A percentile compares a stretch with the other conserved stretches of the same genome.
Conservation (phyloP, 1,140 invertebrate species). For the Nylanderia fulva region DNA sequence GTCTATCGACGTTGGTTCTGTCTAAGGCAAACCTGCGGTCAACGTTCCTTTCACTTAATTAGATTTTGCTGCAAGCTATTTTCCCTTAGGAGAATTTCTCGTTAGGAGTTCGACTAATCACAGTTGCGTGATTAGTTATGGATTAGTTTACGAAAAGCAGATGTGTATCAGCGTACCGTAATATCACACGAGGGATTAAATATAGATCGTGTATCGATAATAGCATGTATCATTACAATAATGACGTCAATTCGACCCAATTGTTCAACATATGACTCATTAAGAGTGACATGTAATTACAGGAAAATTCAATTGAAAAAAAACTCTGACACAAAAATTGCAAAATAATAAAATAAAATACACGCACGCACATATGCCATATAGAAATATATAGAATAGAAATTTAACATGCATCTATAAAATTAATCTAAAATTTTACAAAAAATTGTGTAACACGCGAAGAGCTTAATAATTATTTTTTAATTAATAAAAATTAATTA, state of each 20-base stretch:
- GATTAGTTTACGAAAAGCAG: not conserved
- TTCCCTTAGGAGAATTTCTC: not conserved
- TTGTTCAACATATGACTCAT: not conserved
- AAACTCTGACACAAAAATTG: not conserved
- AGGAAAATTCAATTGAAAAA: not conserved
- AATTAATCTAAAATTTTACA: not conserved
- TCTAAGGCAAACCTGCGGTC: not conserved
- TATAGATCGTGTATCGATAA: not conserved
- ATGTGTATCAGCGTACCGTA: not conserved
- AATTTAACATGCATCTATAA: not conserved
- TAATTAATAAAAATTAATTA: not conserved
- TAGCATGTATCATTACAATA: not conserved
- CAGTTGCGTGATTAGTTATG: not conserved
- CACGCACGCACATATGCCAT: too few species aligned
- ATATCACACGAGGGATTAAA: not conserved
- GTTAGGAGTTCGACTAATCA: too few species aligned
- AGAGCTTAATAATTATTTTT: not conserved
- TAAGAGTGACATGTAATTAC: not conserved
- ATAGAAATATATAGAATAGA: not conserved
- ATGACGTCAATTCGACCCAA: not conserved
- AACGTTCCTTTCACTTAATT: slow-evolving; percentile 65
- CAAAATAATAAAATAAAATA: not conserved
- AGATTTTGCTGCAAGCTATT: slow-evolving; percentile 29
- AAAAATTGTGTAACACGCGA: too few species aligned
- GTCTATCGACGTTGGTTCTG: not conserved